Evolutionary conservation across 2,113 vertebrate species (phyloP), one percentile per base, ranked within the genome.

Genomic region (Periophthalmodon schlosseri): DNA sequence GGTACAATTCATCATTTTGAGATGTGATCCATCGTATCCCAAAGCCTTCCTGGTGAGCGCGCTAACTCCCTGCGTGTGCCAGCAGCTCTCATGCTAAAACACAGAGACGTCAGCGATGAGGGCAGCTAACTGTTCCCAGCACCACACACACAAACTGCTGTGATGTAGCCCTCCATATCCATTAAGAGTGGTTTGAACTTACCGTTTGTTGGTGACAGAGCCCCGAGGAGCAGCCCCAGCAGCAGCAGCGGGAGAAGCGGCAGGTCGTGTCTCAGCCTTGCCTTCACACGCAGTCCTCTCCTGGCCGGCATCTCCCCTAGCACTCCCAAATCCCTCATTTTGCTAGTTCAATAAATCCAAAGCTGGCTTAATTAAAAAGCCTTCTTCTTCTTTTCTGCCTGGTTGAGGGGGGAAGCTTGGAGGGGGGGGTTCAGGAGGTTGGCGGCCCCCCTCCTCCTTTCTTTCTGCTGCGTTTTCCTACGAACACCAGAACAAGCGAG

Each of bases 241-340:
- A 91, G 76, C 74, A 90, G 24, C 24, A 63, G 60, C 15, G 60
- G 85, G 75, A 91, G 84, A 82, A 91, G 77, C 79, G 81, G 81
- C 72, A 92, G 87, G 88, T 87, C 84, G 86, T 57, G 84, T 86
- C 88, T 87, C 74, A 84, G 78, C 84, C 87, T 73, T 47, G 67
- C 89, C 84, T 81, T 86, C 74, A 74, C 76, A 5, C 70, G 70
- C 82, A 79, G 73, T 72, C 84, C 69, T 76, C 87, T 86, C 78
- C 74, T 82, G 82, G 46, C 69, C 82, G 72, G 71, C 82, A 65
- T 79, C 86, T 75, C 76, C 80, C 79, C 83, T 64, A 86, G 72
- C 80, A 78, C 82, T 87, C 83, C 86, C 80, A 83, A 86, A 89
- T 92, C 91, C 88, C 77, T 90, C 86, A 89, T 89, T 77, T 74